These are phyloP conservation scores for Triplophysa yarkandensis DNA, from an alignment of 2,797 vertebrate genomes.

Conservation along the genomic window DNA sequence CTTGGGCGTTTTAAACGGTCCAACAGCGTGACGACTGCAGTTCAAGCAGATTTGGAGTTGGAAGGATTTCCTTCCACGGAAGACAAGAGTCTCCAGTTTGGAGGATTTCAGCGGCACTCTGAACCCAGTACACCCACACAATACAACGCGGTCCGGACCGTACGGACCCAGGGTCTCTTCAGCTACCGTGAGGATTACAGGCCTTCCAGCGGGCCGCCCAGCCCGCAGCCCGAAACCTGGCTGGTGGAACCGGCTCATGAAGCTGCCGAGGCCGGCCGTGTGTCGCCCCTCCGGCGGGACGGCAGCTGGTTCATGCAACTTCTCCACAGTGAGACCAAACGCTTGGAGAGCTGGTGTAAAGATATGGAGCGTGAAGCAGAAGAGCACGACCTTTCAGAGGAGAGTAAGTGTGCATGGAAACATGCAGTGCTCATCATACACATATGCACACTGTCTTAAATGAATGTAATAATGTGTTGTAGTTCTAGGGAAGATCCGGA, in stretches of 20 bases:
- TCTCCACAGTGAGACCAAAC: constrained; percentile 92
- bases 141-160: constrained; percentile 91
- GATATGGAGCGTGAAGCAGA: constrained; percentile 98
- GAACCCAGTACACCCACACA: constrained; percentile 97
- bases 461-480: constrained; percentile 57
- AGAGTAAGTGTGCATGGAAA: constrained; percentile 82
- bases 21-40: constrained; percentile 94
- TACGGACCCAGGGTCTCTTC: constrained; percentile 96
- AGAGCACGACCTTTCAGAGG: constrained; percentile 94
- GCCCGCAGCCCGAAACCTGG: constrained; percentile 77
- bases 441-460: background rate
- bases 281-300: constrained; percentile 87
- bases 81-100: constrained; percentile 96
- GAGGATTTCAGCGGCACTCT: constrained; percentile 94
- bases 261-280: constrained; percentile 81
- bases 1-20: constrained; percentile 95
- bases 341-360: constrained; percentile 96
- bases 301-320: constrained; percentile 98
- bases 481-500: constrained; percentile 59
- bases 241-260: constrained; percentile 75
- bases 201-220: constrained; percentile 83
- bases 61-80: constrained; percentile 93
- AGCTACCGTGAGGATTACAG: constrained; percentile 97
- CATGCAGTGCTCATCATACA: background rate
- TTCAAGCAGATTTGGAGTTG: constrained; percentile 95